phyloP scores from a whole-genome alignment of 2,888 invertebrate species.

The Deilephila elpenor region DNA sequence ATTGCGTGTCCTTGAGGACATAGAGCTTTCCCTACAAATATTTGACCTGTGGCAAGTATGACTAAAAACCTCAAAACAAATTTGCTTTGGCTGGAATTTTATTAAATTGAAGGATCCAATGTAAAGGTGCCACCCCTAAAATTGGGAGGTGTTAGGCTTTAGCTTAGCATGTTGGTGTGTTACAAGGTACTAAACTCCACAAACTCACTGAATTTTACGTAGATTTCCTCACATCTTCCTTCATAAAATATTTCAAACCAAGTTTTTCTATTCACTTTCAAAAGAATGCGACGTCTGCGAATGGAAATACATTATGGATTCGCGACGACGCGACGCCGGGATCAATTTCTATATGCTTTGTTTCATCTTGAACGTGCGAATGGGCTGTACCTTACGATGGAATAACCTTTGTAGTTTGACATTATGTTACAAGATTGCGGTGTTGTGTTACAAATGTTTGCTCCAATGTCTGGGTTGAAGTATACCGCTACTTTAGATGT shows the following conservation, averaged over 20 bases:
- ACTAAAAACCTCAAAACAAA: too few species aligned
- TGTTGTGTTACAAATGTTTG: conserved; percentile 6
- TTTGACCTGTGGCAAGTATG: too few species aligned
- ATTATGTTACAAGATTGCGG: not conserved
- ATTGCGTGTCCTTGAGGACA: too few species aligned
- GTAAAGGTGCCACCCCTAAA: too few species aligned
- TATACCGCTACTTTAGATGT: too few species aligned
- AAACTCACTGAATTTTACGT: too few species aligned
- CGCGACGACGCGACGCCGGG: not conserved
- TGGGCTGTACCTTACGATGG: not conserved
- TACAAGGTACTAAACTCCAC: too few species aligned
- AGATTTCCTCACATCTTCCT: not conserved
- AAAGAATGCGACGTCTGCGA: not conserved
- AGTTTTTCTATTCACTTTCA: conserved; percentile 7
- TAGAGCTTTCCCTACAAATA: too few species aligned
- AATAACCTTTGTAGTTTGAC: conserved; percentile 14
- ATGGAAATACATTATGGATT: conserved; percentile 18
- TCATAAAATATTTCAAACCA: not conserved
- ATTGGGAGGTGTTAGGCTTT: too few species aligned
- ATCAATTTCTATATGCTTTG: conserved; percentile 8
- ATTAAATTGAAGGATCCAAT: too few species aligned
- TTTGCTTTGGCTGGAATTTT: too few species aligned
- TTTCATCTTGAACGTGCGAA: conserved; percentile 12
- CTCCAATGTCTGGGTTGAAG: not conserved
- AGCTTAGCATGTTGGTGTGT: too few species aligned